These are phyloP conservation scores for Distichodus sexfasciatus DNA, from an alignment of 2,797 vertebrate species.

Conservation along the genomic window DNA sequence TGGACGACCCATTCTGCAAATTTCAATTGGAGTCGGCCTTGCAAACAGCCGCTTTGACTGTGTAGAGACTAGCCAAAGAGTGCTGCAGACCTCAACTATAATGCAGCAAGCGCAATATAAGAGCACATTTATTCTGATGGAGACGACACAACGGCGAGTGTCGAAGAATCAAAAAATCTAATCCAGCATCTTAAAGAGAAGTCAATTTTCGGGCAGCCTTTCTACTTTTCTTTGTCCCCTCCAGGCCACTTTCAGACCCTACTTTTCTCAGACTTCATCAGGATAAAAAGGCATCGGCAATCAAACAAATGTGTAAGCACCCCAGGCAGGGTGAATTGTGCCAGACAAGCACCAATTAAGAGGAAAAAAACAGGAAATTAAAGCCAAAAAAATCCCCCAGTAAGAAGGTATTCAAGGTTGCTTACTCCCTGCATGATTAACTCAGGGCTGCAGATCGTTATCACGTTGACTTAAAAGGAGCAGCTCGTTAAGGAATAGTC, in stretches of 20 bases:
- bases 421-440: conserved; percentile 47
- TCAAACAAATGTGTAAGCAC: conserved; percentile 25
- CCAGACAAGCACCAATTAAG: conserved; percentile 36
- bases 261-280: conserved; percentile 11
- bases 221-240: background rate
- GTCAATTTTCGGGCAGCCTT: background rate
- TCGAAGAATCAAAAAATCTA: conserved; percentile 11
- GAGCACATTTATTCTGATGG: conserved; percentile 6
- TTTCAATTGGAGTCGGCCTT: background rate
- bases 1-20: background rate
- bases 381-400: conserved; percentile 36
- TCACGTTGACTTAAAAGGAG: conserved; percentile 42
- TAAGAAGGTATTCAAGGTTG: conserved; percentile 43
- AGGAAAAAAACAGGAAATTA: conserved; percentile 44
- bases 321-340: conserved; percentile 25
- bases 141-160: background rate
- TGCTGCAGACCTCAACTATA: conserved; percentile 1
- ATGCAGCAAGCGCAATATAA: conserved; percentile 21
- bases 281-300: conserved; percentile 23
- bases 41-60: conserved; percentile 24
- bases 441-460: conserved; percentile 41
- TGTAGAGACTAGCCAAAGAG: conserved; percentile 15
- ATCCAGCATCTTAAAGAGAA: background rate
- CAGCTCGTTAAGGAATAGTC: conserved; percentile 43
- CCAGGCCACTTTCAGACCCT: background rate